phyloP scores from a whole-genome alignment of 2,797 vertebrate species.

The Eospalax fontanierii region DNA sequence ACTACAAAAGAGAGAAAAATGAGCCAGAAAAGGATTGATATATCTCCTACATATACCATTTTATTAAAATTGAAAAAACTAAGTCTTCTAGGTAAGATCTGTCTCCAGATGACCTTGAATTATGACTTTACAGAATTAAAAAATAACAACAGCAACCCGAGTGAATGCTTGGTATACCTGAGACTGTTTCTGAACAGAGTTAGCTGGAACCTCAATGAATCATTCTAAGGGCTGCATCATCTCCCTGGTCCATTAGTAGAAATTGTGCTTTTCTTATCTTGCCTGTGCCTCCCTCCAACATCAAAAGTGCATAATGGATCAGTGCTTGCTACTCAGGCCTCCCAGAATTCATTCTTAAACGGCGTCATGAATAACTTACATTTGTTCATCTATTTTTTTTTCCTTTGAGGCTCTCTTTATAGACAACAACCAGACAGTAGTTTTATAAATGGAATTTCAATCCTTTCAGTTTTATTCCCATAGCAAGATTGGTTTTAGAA shows the following conservation, averaged over 20 bases:
- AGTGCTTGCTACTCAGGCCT: rapidly evolving
- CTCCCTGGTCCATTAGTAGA: not conserved
- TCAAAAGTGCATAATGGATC: not conserved
- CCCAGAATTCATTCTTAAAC: slow-evolving; percentile 1
- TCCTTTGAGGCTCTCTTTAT: not conserved
- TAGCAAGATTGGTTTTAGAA: not conserved
- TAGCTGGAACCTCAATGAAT: too few relatives aligned
- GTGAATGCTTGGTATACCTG: not conserved
- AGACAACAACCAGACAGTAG: not conserved
- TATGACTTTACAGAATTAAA: not conserved
- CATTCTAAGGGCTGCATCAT: not conserved
- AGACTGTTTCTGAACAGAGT: not conserved
- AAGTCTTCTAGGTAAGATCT: not conserved
- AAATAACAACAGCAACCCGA: not conserved
- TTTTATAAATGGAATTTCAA: not conserved
- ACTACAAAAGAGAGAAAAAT: not conserved
- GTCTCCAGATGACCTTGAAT: not conserved
- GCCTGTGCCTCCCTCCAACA: not conserved
- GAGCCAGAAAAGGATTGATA: not conserved
- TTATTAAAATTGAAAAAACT: slow-evolving; percentile 24
- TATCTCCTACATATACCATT: not conserved
- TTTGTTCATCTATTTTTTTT: slow-evolving; percentile 8
- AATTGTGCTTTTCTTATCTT: not conserved
- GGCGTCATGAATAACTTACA: not conserved
- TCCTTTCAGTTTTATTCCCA: not conserved